phyloP scores from a whole-genome alignment of 2,888 invertebrate species.

The Dasypogon diadema region DNA sequence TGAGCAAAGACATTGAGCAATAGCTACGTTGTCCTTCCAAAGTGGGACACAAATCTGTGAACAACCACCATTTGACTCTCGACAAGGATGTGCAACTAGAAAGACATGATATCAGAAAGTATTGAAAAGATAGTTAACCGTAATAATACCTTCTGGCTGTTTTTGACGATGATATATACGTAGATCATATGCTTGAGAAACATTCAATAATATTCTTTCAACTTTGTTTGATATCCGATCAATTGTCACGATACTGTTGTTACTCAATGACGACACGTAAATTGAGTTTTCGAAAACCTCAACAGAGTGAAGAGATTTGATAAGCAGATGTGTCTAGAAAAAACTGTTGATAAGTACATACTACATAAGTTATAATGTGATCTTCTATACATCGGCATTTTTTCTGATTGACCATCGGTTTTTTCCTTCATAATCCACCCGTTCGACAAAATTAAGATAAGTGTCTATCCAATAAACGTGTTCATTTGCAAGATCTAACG shows the following conservation, averaged over 20 bases:
- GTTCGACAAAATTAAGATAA: conserved; percentile 82
- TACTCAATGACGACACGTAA: conserved; percentile 80
- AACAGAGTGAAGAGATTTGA: conserved; percentile 74
- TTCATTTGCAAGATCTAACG: conserved; percentile 78
- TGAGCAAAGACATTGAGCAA: conserved; percentile 78
- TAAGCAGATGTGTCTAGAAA: conserved; percentile 62
- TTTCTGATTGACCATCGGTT: conserved; percentile 71
- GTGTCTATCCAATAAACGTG: conserved; percentile 85
- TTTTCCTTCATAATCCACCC: conserved; percentile 81
- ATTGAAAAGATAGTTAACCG: background rate
- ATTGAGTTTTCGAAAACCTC: conserved; percentile 80
- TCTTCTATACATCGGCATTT: conserved; percentile 63
- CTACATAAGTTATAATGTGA: conserved; percentile 11
- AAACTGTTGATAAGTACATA: background rate
- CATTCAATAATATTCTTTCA: conserved; percentile 69
- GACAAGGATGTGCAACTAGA: conserved; percentile 77
- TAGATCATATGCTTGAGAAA: conserved; percentile 75
- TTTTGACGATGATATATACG: conserved; percentile 81
- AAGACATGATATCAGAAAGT: conserved; percentile 6
- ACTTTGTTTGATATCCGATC: conserved; percentile 72
- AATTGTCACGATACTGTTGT: conserved; percentile 74
- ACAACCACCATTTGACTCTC: conserved; percentile 77
- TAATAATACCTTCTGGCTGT: conserved; percentile 76
- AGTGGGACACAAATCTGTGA: conserved; percentile 81
- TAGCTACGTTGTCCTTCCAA: conserved; percentile 71